phyloP scores from a whole-genome alignment of 2,888 invertebrate species.

The Leptothorax acervorum region DNA sequence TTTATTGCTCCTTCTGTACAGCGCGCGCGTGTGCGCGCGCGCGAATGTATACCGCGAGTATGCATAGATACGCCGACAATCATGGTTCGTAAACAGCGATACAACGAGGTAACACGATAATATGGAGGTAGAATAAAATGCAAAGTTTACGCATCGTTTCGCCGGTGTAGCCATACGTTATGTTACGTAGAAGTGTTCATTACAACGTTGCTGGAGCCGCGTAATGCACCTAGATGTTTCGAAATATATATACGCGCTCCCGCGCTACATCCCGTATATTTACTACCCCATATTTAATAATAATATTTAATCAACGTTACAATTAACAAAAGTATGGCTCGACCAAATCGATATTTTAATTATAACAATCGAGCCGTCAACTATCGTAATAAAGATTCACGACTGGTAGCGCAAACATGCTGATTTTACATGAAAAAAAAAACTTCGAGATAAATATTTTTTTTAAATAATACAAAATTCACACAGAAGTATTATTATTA shows the following conservation, averaged over 20 bases:
- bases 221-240: slow-evolving; percentile 30
- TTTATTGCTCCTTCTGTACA: slow-evolving; percentile 18
- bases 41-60: background rate
- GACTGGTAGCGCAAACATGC: background rate
- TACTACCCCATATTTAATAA: slow-evolving; percentile 12
- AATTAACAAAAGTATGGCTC: slow-evolving; percentile 15
- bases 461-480: background rate
- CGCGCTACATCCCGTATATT: slow-evolving; percentile 1
- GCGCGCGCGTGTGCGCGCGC: background rate
- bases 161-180: slow-evolving; percentile 33
- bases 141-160: slow-evolving; percentile 52
- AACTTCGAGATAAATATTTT: background rate
- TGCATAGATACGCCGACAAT: slow-evolving; percentile 39
- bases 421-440: background rate
- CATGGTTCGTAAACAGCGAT: slow-evolving; percentile 41
- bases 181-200: slow-evolving; percentile 33
- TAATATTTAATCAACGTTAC: slow-evolving; percentile 42
- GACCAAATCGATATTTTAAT: slow-evolving; percentile 9
- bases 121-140: slow-evolving; percentile 44
- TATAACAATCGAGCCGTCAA: slow-evolving; percentile 12
- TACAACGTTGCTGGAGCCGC: slow-evolving; percentile 14
- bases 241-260: slow-evolving; percentile 12
- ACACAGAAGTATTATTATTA: too few species aligned
- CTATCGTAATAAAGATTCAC: slow-evolving; percentile 1
- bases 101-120: slow-evolving; percentile 49